Evolutionary conservation across 2,797 vertebrate species (phyloP), one percentile per base, ranked within the genome.

Genomic region (Esox masquinongy): DNA sequence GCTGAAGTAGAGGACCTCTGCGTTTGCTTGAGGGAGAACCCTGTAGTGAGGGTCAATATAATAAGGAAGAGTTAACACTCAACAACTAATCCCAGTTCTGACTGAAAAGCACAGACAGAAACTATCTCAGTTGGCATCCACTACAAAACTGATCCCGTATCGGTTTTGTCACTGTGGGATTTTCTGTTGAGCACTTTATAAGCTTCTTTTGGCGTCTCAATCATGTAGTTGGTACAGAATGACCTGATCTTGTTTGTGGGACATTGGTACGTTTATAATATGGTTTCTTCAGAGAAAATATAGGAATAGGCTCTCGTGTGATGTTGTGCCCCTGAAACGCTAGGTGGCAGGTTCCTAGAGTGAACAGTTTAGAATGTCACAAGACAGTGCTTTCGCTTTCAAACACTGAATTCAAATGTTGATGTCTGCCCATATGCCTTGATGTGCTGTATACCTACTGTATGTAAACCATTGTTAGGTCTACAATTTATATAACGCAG

Each of bases 11-110:
- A 90, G 95, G 98, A 81, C 97, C 97, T 96, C 98, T 95, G 93
- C 97, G 95, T 94, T 98, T 99, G 97, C 96, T 99, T 94, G 98
- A 98, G 88, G 98, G 98, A 87, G 98, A 99, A 73, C 97, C 97
- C 98, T 99, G 97, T 88, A 92, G 93, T 92, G 95, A 93, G 92
- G 82, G 91, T 94, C 43, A 47, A 12, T 47, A 47, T 91, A 87
- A 96, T 91, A 96, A 94, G 95, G 78, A 93, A 75, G 75, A 72
- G 87, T 92, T 93, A 91, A 88, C 86, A 84, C 77, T 79, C 77
- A 36, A 24, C 75, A 56, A 74, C 82, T 68, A 63, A 73, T 24
- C 74, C 77, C 75, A 74, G 43, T 75, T 22, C 43, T 74, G 56
- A 71, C 72, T 79, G 70, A 56, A 56, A 31, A 68, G 66, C 73